Evolutionary conservation across 2,888 invertebrate species (phyloP).

Genomic region (Phlogophora meticulosa): DNA sequence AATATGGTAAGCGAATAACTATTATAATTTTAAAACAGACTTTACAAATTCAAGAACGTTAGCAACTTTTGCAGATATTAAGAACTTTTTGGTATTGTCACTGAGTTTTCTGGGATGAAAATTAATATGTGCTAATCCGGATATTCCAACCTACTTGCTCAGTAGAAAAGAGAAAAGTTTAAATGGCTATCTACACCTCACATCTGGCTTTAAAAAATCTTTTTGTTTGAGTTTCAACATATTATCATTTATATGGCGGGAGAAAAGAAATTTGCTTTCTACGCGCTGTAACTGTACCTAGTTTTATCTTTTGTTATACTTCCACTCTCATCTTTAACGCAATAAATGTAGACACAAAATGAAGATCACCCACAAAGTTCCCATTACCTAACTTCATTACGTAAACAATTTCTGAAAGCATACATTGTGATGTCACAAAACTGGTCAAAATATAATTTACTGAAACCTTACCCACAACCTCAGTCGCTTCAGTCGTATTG

Average conservation of each 20-base stretch:
- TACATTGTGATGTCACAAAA: not conserved
- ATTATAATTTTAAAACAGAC: conserved; percentile 51
- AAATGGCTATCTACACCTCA: too few relatives aligned
- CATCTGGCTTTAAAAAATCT: too few relatives aligned
- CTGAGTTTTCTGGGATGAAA: conserved; percentile 2
- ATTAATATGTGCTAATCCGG: conserved; percentile 29
- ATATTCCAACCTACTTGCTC: not conserved
- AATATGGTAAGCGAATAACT: conserved; percentile 47
- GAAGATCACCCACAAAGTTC: not conserved
- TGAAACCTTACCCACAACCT: not conserved
- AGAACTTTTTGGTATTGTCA: conserved; percentile 30
- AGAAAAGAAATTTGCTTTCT: not conserved
- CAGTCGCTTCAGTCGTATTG: not conserved
- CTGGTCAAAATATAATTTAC: conserved; percentile 6
- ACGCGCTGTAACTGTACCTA: not conserved
- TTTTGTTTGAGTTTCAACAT: too few relatives aligned
- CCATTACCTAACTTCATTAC: not conserved
- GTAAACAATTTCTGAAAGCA: not conserved
- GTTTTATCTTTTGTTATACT: not conserved
- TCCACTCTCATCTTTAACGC: not conserved
- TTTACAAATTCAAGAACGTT: conserved; percentile 26
- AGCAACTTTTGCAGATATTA: conserved; percentile 20
- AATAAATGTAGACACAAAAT: not conserved
- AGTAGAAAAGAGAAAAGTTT: not conserved
- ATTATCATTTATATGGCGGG: not conserved